Percentiles rank a stretch among this genome's conserved stretches.
phyloP scores from a whole-genome alignment of 2,797 vertebrate species.

The Catamblyrhynchus diadema region DNA sequence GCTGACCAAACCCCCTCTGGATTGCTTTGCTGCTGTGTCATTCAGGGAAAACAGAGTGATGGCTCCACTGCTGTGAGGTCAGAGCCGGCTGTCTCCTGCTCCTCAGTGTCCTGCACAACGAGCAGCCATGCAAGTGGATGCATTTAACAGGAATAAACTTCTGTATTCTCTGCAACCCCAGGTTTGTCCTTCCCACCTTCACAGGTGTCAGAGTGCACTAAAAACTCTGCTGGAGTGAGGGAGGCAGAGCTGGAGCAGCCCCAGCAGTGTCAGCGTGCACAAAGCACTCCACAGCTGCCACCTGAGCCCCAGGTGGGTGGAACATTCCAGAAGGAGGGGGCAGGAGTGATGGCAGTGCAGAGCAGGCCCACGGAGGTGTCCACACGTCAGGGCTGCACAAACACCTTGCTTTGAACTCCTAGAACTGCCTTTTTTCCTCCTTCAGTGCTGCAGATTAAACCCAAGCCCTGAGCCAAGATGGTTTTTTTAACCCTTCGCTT shows the following conservation, averaged over 20 bases:
- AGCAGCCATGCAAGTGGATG: neutral
- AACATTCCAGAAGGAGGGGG: too few relatives aligned
- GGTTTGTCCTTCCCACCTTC: neutral
- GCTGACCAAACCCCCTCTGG: neutral
- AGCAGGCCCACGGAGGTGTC: fast-evolving
- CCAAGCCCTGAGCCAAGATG: too few relatives aligned
- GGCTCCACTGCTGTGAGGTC: neutral
- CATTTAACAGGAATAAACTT: slow-evolving; percentile 36
- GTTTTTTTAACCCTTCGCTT: neutral
- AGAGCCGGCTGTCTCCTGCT: neutral
- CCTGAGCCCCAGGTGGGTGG: neutral
- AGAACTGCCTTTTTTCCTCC: neutral
- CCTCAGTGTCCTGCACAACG: neutral
- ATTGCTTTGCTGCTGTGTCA: neutral
- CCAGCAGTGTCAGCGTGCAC: neutral
- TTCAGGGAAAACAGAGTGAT: neutral
- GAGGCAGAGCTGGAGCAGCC: neutral
- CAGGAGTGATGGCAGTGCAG: neutral
- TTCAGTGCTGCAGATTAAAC: neutral
- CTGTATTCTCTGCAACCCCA: neutral
- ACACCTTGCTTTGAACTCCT: neutral
- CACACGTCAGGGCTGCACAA: neutral
- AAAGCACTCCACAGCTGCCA: neutral
- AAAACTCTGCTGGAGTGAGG: neutral
- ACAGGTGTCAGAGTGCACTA: neutral